Conservation (phyloP, 2,113 vertebrate genomes). For the Piprites chloris region DNA sequence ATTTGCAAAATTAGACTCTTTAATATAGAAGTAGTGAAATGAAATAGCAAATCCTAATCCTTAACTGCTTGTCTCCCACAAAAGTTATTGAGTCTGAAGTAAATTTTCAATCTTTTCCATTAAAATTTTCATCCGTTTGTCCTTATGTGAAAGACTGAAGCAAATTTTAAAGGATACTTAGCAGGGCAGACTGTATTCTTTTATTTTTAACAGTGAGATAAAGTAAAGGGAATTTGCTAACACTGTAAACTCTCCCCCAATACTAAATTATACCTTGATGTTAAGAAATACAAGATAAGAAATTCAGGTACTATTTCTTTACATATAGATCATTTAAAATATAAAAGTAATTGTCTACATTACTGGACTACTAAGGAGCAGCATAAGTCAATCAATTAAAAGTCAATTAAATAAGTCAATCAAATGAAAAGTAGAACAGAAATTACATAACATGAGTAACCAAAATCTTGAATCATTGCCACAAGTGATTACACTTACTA, state of each 20-base stretch:
- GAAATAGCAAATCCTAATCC: neutral
- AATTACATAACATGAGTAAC: neutral
- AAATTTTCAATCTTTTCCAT: neutral
- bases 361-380: neutral
- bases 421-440: neutral
- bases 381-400: neutral
- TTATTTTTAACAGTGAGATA: neutral
- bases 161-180: neutral
- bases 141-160: neutral
- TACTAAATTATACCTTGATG: neutral
- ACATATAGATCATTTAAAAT: neutral
- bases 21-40: neutral
- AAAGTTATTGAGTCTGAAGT: neutral
- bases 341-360: neutral
- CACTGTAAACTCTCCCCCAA: neutral
- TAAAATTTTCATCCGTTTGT: neutral
- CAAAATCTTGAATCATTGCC: neutral
- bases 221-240: neutral
- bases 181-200: neutral
- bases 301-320: neutral
- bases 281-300: neutral
- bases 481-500: too few species aligned
- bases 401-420: neutral
- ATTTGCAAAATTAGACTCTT: neutral
- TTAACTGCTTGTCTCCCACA: neutral